Conservation (phyloP, 2,888 invertebrate species). For the Hyposoter dolosus region DNA sequence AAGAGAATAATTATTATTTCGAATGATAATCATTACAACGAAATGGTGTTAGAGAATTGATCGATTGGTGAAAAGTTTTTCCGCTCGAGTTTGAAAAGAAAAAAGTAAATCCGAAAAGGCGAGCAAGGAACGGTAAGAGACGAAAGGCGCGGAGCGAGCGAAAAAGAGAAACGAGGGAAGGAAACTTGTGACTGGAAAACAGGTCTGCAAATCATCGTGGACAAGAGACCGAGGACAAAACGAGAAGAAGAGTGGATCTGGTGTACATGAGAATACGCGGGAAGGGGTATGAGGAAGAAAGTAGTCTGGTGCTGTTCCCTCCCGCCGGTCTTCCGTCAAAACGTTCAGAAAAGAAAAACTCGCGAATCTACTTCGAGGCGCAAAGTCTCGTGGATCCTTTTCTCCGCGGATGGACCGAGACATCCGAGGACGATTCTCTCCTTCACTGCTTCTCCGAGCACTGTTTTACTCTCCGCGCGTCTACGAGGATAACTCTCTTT, state of each 20-base stretch:
- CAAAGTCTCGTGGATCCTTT: slow-evolving; percentile 45
- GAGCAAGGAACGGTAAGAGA: background rate
- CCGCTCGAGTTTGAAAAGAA: background rate
- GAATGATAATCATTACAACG: background rate
- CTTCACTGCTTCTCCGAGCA: background rate
- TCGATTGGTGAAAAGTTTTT: background rate
- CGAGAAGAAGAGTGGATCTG: background rate
- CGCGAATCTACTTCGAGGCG: slow-evolving; percentile 20
- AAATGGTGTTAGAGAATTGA: background rate
- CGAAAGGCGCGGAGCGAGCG: background rate
- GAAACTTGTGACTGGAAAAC: slow-evolving; percentile 58
- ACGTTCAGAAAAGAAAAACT: slow-evolving; percentile 37
- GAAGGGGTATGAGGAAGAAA: background rate
- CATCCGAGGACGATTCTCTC: slow-evolving; percentile 8
- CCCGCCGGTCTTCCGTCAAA: slow-evolving; percentile 52
- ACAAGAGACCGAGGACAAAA: slow-evolving; percentile 18
- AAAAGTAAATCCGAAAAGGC: background rate
- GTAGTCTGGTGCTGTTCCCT: slow-evolving; percentile 4
- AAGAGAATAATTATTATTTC: background rate
- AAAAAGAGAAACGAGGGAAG: background rate
- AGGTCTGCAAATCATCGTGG: slow-evolving; percentile 68
- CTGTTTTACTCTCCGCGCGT: background rate
- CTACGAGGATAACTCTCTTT: slow-evolving; percentile 8
- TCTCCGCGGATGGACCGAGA: slow-evolving; percentile 35
- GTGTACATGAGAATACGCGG: background rate